Evolutionary conservation across 2,113 vertebrate species (phyloP).

Genomic region (Thomomys bottae): DNA sequence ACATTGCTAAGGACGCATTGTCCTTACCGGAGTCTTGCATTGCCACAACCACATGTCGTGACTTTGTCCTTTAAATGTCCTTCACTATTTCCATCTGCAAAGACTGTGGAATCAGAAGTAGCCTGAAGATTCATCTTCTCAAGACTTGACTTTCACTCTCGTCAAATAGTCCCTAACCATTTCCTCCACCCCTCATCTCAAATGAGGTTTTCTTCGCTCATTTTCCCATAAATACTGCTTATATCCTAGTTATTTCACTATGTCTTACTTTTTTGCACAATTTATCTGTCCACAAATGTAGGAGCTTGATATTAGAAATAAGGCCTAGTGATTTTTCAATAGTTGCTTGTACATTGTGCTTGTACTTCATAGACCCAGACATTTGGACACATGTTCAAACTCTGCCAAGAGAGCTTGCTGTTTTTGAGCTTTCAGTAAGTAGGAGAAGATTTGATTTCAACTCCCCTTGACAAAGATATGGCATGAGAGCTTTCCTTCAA

Average conservation of each 20-base stretch:
- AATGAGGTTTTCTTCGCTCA: background rate
- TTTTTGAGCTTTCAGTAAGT: background rate
- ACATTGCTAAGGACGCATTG: no score
- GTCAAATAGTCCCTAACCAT: background rate
- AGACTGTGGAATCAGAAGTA: background rate
- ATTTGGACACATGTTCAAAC: background rate
- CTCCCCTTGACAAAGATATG: background rate
- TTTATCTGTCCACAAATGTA: background rate
- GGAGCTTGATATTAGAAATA: background rate
- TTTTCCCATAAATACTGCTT: background rate
- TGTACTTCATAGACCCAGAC: background rate
- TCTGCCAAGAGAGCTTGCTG: background rate
- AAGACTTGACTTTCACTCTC: background rate
- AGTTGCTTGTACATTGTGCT: background rate
- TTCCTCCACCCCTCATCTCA: no score
- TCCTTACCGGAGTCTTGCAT: rapidly evolving
- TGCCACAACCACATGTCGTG: rapidly evolving
- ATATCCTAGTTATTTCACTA: background rate
- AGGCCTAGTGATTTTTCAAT: background rate
- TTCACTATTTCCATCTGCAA: background rate
- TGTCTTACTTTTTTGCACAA: background rate
- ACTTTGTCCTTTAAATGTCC: rapidly evolving
- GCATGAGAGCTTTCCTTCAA: background rate
- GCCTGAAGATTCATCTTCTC: background rate
- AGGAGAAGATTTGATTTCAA: background rate